Evolutionary conservation across 2,888 invertebrate genomes (phyloP).

Genomic region (Sipha maydis): DNA sequence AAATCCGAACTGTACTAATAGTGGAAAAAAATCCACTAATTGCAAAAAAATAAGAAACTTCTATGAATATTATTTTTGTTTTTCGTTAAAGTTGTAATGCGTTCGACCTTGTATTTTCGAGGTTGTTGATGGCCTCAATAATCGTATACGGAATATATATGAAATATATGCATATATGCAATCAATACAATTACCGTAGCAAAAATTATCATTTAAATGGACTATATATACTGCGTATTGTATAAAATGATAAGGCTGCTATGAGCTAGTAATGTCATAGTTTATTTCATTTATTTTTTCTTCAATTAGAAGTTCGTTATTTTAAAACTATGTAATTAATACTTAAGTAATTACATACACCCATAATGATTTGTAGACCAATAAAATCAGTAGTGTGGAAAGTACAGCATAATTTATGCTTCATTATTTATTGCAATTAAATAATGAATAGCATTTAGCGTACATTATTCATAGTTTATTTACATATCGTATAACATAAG

Average conservation of each 20-base stretch:
- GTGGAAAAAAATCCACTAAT: not conserved
- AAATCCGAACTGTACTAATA: not conserved
- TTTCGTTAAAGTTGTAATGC: constrained; percentile 1
- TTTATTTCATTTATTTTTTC: not conserved
- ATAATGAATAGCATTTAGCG: not conserved
- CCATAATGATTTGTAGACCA: not conserved
- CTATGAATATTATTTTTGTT: constrained; percentile 23
- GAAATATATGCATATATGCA: too few species aligned
- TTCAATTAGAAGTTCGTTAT: not conserved
- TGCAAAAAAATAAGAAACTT: not conserved
- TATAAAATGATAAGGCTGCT: not conserved
- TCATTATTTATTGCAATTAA: not conserved
- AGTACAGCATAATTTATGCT: not conserved
- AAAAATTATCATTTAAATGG: constrained; percentile 18
- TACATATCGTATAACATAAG: not conserved
- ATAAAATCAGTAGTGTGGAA: not conserved
- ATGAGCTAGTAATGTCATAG: not conserved
- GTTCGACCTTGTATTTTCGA: constrained; percentile 43
- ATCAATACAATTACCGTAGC: constrained; percentile 22
- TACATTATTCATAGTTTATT: not conserved
- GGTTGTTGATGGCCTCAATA: constrained; percentile 40
- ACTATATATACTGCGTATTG: not conserved
- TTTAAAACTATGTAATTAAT: not conserved
- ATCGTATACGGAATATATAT: too few species aligned
- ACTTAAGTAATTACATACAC: not conserved